Base-by-base conservation (phyloP, 1,140 invertebrate species). In the Drosophila subobscura region DNA sequence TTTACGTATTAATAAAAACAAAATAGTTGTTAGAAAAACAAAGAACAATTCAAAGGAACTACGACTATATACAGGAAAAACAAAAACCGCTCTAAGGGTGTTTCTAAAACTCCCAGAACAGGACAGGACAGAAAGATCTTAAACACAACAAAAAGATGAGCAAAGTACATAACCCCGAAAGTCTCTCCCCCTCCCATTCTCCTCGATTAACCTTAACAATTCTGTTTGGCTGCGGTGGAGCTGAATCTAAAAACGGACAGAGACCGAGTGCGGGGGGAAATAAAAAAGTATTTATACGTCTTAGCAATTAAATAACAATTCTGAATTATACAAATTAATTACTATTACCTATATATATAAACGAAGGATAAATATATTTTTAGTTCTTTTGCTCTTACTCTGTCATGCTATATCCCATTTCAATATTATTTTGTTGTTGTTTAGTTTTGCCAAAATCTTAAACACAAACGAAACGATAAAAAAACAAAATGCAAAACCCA, bases 261-360 rank as follows among this genome's bases (percentile, higher is more conserved):
- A 78, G 50, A 70, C 68, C 65, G 65, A 68, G 58, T 55, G 52
- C 33, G 33, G 74, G 45, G 56, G 63, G 83, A 81, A 77, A 80
- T 63, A 68, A 72, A 70, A 70, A 76, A 86, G 81, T 86, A 86
- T 86, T 85, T 85, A 85, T 85, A 85, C 77, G 65, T 86, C 77
- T 85, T 86, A 86, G 81, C 70, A 81, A 88, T 81, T 86, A 88
- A 86, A 88, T 71, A 61, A 86, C 77, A 61, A 77, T 81, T 85
- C 85, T 74, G 73, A 86, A 88, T 71, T 60, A 85, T 85, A 86
- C 68, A 81, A 86, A 81, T 78, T 81, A 81, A 81, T 88, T 67
- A 75, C 54, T 75, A 75, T 75, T 75, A 75, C 49, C 60, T 75
- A 74, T 66, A 74, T 75, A 75, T 75, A 75, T 75, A 75, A 74